phyloP scores from a whole-genome alignment of 2,113 vertebrate species.

The Chaetodon trifascialis region DNA sequence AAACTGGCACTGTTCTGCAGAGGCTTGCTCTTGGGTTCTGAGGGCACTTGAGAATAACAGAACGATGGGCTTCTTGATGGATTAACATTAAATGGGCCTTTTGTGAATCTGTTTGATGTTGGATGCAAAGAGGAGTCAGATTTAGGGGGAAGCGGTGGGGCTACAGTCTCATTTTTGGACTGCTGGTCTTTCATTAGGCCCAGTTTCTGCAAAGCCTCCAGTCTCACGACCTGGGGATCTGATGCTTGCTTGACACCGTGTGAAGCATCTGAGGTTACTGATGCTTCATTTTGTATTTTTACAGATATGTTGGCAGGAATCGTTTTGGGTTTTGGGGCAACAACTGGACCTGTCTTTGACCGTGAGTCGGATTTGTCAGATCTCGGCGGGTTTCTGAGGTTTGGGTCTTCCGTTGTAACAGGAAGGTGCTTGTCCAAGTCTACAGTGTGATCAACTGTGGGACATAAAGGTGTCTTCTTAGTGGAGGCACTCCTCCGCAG shows the following conservation, averaged over 20 bases:
- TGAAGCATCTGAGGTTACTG: constrained; percentile 31
- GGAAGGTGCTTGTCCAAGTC: constrained; percentile 39
- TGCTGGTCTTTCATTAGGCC: constrained; percentile 85
- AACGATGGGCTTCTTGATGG: constrained; percentile 61
- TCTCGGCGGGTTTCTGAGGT: constrained; percentile 16
- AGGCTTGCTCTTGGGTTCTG: constrained; percentile 48
- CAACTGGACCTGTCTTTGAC: constrained; percentile 75
- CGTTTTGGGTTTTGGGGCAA: constrained; percentile 88
- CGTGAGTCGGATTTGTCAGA: constrained; percentile 47
- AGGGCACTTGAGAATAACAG: constrained; percentile 24
- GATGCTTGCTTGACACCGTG: constrained; percentile 43
- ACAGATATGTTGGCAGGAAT: constrained; percentile 75
- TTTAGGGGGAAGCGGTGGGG: not conserved
- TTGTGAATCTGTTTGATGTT: constrained; percentile 14
- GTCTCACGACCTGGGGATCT: constrained; percentile 80
- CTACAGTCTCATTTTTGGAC: not conserved
- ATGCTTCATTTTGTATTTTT: constrained; percentile 77
- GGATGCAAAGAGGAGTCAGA: constrained; percentile 25
- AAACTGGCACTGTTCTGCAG: constrained; percentile 66
- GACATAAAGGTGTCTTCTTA: constrained; percentile 75
- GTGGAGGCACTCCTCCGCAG: constrained; percentile 73
- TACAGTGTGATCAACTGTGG: constrained; percentile 70
- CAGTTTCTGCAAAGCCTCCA: constrained; percentile 91
- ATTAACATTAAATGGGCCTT: constrained; percentile 20
- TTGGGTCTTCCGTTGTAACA: constrained; percentile 14